phyloP scores from a whole-genome alignment of 2,888 invertebrate genomes.

The Thecocarcelia acutangulata region DNA sequence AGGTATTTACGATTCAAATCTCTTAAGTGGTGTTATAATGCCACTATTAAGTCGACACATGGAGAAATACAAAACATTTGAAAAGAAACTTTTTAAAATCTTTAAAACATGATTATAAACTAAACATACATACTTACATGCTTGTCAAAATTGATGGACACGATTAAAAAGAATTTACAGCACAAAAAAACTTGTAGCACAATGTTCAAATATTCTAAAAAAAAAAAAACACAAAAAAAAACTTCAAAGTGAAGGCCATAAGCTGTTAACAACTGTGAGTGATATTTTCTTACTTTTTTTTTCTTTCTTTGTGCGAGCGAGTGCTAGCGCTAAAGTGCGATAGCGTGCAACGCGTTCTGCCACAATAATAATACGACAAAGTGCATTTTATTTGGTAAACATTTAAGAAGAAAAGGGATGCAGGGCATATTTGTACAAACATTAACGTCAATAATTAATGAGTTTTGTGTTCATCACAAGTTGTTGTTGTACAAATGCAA shows the following conservation, averaged over 20 bases:
- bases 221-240: background rate
- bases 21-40: conserved; percentile 53
- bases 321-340: conserved; percentile 1
- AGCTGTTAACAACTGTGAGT: conserved; percentile 20
- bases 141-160: conserved; percentile 74
- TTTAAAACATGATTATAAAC: conserved; percentile 35
- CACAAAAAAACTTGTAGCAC: conserved; percentile 47
- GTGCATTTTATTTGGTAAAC: conserved; percentile 33
- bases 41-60: conserved; percentile 53
- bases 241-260: conserved; percentile 60
- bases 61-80: conserved; percentile 1
- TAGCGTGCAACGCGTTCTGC: conserved; percentile 31
- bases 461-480: conserved; percentile 74
- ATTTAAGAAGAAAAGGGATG: conserved; percentile 1
- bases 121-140: conserved; percentile 42
- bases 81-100: conserved; percentile 27
- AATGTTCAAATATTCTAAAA: conserved; percentile 33
- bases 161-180: conserved; percentile 73
- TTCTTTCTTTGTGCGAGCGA: background rate
- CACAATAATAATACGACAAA: conserved; percentile 24
- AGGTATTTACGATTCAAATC: conserved; percentile 70
- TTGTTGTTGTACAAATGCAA: conserved; percentile 49
- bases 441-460: conserved; percentile 75
- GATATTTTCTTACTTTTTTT: conserved; percentile 14
- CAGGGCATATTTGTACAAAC: conserved; percentile 31